Evolutionary conservation across 2,113 vertebrate genomes (phyloP), one percentile per base, ranked within the genome.

Genomic region (Cygnus buccinator): DNA sequence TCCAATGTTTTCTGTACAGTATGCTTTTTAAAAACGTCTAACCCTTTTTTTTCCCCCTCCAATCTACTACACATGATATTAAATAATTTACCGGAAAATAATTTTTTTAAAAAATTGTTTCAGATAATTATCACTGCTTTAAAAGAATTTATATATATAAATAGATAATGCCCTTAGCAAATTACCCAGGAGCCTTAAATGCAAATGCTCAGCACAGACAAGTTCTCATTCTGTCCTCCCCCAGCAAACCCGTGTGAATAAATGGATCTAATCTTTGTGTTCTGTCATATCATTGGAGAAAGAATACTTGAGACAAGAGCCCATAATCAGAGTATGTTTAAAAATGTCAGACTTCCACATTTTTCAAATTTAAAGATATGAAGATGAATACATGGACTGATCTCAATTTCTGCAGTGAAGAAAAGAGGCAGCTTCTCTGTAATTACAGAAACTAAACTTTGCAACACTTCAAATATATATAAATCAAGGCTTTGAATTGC

Each of bases 371-470:
- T 94, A 93, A 93, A 95, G 79, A 92, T 89, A 84, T 22, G 58
- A 87, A 71, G 88, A 94, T 93, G 90, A 96, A 84, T 96, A 84
- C 80, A 72, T 76, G 58, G 75, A 90, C 41, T 26, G 39, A 93
- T 96, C 73, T 93, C 94, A 84, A 26, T 87, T 94, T 93, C 83
- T 95, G 44, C 61, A 76, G 73, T 33, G 70, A 91, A 89, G 90
- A 86, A 84, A 90, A 88, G 88, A 89, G 79, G 41, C 90, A 87
- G 73, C 76, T 96, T 90, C 92, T 94, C 84, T 93, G 31, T 95
- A 96, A 96, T 96, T 97, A 96, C 28, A 73, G 90, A 90, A 89
- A 77, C 95, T 96, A 97, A 96, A 94, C 90, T 94, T 96, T 89
- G 95, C 95, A 96, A 92, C 90, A 93, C 95, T 96, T 93, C 84